Evolutionary conservation across 1,140 invertebrate species (phyloP).

Genomic region (Samia ricini): DNA sequence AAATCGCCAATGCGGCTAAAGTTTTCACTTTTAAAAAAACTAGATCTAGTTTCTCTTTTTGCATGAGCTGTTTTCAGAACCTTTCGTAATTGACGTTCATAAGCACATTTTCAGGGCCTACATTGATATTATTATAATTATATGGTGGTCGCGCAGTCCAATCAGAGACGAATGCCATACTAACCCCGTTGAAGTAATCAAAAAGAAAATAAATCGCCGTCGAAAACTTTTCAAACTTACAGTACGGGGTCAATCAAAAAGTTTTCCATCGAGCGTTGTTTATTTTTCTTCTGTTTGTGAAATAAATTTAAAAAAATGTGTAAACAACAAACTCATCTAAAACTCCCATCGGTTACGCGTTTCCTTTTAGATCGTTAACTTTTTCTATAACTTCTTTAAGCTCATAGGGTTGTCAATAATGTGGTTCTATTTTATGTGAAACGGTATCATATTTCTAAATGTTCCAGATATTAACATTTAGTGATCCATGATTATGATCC

Average conservation of each 20-base stretch:
- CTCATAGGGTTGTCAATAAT: background rate
- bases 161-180: too few relatives aligned
- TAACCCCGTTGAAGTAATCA: background rate
- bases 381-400: background rate
- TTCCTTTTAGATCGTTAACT: background rate
- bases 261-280: background rate
- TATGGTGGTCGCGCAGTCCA: too few relatives aligned
- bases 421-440: background rate
- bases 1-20: too few relatives aligned
- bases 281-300: background rate
- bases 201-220: background rate
- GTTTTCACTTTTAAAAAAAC: too few relatives aligned
- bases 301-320: background rate
- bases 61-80: too few relatives aligned
- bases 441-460: too few relatives aligned
- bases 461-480: too few relatives aligned
- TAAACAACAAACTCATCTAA: background rate
- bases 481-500: too few relatives aligned
- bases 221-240: background rate
- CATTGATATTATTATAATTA: too few relatives aligned
- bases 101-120: too few relatives aligned
- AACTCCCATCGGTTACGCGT: background rate
- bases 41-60: too few relatives aligned
- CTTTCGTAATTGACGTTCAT: too few relatives aligned
- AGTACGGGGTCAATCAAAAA: background rate